Evolutionary conservation across 2,888 invertebrate species (phyloP).

Genomic region (Creontiades dilutus): DNA sequence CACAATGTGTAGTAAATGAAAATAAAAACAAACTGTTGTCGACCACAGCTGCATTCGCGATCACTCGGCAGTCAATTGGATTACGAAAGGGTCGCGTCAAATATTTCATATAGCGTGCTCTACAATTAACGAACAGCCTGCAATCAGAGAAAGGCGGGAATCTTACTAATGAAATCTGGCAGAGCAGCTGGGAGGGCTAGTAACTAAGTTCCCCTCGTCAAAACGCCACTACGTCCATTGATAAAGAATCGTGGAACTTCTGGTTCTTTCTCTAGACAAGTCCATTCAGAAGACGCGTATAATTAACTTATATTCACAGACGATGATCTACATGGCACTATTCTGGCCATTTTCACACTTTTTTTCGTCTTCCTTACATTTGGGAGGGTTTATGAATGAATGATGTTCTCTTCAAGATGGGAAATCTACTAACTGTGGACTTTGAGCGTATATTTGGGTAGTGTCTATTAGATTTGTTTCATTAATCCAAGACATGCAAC

Average conservation of each 20-base stretch:
- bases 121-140: neutral
- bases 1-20: too few species aligned
- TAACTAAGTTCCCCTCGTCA: neutral
- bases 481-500: too few species aligned
- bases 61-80: neutral
- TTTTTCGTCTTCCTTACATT: too few species aligned
- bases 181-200: neutral
- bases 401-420: too few species aligned
- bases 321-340: neutral
- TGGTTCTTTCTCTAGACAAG: too few species aligned
- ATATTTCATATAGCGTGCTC: neutral
- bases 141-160: constrained; percentile 2
- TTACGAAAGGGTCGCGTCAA: neutral
- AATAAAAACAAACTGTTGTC: neutral
- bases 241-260: neutral
- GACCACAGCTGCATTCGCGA: neutral
- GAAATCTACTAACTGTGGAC: too few species aligned
- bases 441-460: too few species aligned
- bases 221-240: neutral
- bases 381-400: too few species aligned
- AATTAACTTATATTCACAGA: neutral
- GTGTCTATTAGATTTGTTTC: too few species aligned
- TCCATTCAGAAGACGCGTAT: neutral
- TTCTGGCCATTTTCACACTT: neutral
- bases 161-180: neutral